phyloP scores from a whole-genome alignment of 2,797 vertebrate species.

The Bovichtus diacanthus region DNA sequence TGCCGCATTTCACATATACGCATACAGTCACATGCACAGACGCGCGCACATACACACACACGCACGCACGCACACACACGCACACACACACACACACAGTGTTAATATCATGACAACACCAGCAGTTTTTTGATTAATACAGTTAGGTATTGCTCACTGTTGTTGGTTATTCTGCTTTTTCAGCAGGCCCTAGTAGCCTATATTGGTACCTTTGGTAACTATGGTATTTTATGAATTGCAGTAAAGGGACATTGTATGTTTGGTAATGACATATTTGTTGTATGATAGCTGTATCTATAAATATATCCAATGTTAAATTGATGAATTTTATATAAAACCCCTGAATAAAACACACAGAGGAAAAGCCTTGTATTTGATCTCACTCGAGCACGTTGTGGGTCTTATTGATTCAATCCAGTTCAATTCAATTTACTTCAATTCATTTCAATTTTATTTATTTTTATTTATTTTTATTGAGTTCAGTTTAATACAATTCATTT shows the following conservation, averaged over 20 bases:
- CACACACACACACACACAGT: conserved; percentile 40
- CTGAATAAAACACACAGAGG: conserved; percentile 76
- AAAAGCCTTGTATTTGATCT: conserved; percentile 65
- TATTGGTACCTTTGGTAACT: conserved; percentile 85
- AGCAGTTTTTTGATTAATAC: conserved; percentile 79
- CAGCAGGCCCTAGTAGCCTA: conserved; percentile 78
- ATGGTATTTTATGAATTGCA: conserved; percentile 84
- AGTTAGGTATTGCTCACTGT: conserved; percentile 71
- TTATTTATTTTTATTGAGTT: no score
- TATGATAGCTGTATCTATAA: conserved; percentile 85
- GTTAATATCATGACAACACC: conserved; percentile 78
- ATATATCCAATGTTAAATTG: conserved; percentile 83
- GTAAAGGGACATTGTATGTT: conserved; percentile 83
- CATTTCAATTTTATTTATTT: background rate
- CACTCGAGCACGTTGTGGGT: conserved; percentile 21
- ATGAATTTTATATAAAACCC: conserved; percentile 82
- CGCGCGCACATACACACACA: conserved; percentile 3
- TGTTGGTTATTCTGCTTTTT: conserved; percentile 78
- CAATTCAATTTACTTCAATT: background rate
- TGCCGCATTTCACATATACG: conserved; percentile 53
- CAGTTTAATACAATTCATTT: background rate
- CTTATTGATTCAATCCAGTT: conserved; percentile 5
- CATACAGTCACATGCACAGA: conserved; percentile 1
- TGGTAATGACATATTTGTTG: conserved; percentile 84
- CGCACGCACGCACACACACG: background rate